Conservation (phyloP, 2,888 invertebrate genomes). For the Pomacea canaliculata region DNA sequence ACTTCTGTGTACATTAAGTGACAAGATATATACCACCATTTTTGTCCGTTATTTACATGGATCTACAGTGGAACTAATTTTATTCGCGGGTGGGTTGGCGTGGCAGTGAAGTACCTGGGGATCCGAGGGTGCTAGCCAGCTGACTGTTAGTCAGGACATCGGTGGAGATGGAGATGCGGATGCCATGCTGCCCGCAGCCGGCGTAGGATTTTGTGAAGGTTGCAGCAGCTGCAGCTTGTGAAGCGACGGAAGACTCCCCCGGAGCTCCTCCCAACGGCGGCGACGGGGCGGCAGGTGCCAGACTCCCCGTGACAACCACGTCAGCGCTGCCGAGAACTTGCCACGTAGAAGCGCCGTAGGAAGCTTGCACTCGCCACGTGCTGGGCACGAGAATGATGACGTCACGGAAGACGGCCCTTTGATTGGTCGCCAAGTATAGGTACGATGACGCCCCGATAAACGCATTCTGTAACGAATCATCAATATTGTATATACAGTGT, state of each 20-base stretch:
- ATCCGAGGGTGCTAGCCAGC: neutral
- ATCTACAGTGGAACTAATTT: too few relatives aligned
- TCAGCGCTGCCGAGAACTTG: slow-evolving; percentile 70
- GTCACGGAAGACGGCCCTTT: slow-evolving; percentile 71
- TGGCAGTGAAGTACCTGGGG: slow-evolving; percentile 2
- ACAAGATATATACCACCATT: too few relatives aligned
- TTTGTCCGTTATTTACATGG: too few relatives aligned
- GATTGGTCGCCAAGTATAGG: slow-evolving; percentile 74
- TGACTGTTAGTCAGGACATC: slow-evolving; percentile 46
- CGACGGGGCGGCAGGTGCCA: slow-evolving; percentile 16
- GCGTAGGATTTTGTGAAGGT: slow-evolving; percentile 33
- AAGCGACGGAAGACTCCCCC: neutral
- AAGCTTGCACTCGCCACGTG: slow-evolving; percentile 70
- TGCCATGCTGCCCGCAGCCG: slow-evolving; percentile 56
- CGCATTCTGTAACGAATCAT: slow-evolving; percentile 69
- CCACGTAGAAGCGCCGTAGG: slow-evolving; percentile 30
- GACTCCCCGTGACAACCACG: slow-evolving; percentile 65
- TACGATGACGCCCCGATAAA: slow-evolving; percentile 75
- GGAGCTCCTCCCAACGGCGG: neutral
- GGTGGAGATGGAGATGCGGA: slow-evolving; percentile 52
- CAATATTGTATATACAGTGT: too few relatives aligned
- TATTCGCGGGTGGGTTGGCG: too few relatives aligned
- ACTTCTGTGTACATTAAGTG: too few relatives aligned
- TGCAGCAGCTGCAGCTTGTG: neutral
- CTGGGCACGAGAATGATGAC: slow-evolving; percentile 76